Base-by-base conservation (phyloP, 2,797 vertebrate species). In the Falco naumanni region DNA sequence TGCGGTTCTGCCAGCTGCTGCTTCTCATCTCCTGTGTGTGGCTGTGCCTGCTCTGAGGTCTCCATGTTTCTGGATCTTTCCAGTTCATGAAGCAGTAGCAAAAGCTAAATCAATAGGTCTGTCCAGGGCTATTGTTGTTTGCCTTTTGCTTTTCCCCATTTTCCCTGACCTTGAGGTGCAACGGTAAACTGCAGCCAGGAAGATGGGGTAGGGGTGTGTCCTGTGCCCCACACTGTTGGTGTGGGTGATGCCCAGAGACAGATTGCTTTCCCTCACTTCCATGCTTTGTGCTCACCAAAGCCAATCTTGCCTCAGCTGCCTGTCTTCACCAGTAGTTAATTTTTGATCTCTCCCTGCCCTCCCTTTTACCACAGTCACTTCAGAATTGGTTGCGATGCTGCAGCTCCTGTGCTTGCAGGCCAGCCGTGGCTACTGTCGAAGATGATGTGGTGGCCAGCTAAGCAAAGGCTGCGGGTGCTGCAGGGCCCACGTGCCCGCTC, bases 81-180 rank as follows among this genome's bases (percentile, higher is more conserved):
- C 64, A 59, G 53, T 53, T 95, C 20, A 11, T 31, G 45, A 60
- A 87, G 54, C 33, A 51, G 34, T 76, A 87, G 70, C 28, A 78
- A n/a, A 94, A 95, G 29, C 69, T 34, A 59, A 75, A 70, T 79
- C 86, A 86, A 83, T 66, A 84, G 41, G 90, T 71, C n/a, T 63
- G 34, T 78, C 76, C 16, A 9, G 56, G 45, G 22, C 47, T 63
- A 53, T 45, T 76, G 63, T 57, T 77, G 24, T 71, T 87, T 5
- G 26, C 53, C 51, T 92, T 87, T 81, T 82, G 53, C 66, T 89
- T 65, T 89, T 69, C 51, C 63, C 64, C n/a, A 57, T 94, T 76
- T 76, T 86, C 24, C 87, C 93, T 97, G 97, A 98, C 97, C 97
- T 98, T 98, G 97, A 97, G 57, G 57, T 75, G 54, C 53, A 71